A percentile compares a stretch with the other conserved stretches of the same genome.
Conservation (phyloP, 2,888 invertebrate genomes). For the Nemurella pictetii region DNA sequence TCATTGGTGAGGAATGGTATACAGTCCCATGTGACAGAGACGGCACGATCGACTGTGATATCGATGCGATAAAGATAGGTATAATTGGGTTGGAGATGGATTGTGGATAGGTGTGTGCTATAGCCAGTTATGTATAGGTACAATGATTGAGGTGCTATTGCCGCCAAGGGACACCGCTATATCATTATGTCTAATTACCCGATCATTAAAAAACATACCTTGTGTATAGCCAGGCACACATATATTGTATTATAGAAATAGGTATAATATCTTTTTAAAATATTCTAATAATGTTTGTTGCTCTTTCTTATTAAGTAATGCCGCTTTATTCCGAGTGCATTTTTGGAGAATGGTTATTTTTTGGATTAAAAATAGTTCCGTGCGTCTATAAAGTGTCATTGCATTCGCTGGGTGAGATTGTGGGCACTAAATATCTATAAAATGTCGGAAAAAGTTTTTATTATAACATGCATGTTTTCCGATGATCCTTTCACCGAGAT, state of each 20-base stretch:
- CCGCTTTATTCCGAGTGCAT: background rate
- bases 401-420: too few relatives aligned
- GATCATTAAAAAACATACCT: conserved; percentile 40
- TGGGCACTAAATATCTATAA: too few relatives aligned
- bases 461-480: too few relatives aligned
- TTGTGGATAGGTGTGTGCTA: conserved; percentile 32
- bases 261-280: conserved; percentile 26
- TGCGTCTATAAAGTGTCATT: too few relatives aligned
- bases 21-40: background rate
- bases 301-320: conserved; percentile 30
- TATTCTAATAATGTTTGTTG: conserved; percentile 32
- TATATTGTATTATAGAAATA: conserved; percentile 32
- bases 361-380: background rate
- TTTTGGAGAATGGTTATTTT: background rate
- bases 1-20: background rate
- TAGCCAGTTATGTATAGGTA: conserved; percentile 21
- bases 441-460: too few relatives aligned
- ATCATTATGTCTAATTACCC: conserved; percentile 41
- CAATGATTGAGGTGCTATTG: conserved; percentile 35
- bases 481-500: too few relatives aligned
- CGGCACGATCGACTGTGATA: background rate
- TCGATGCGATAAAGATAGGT: background rate
- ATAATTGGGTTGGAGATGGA: conserved; percentile 3
- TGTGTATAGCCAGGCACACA: conserved; percentile 29
- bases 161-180: conserved; percentile 36